Percentiles rank a stretch among this genome's conserved stretches.
Evolutionary conservation across 2,113 vertebrate species (phyloP).

Genomic region (Saguinus imperator): DNA sequence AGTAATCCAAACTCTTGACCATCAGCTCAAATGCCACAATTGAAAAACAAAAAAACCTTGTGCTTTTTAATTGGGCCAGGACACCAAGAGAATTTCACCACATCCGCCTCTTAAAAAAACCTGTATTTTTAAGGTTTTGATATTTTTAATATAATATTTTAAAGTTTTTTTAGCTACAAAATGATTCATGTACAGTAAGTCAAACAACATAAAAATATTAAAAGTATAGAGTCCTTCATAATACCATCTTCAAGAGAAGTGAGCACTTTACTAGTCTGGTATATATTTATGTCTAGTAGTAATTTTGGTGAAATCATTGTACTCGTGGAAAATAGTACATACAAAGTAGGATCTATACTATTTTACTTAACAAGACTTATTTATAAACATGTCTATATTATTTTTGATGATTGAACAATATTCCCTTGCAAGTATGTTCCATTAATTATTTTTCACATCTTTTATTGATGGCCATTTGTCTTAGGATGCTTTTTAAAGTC

Average conservation of each 20-base stretch:
- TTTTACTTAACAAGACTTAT: background rate
- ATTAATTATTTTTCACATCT: slow-evolving; percentile 10
- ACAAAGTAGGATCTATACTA: background rate
- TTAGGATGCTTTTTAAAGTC: background rate
- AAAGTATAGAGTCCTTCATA: background rate
- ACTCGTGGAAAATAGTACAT: background rate
- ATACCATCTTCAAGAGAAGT: background rate
- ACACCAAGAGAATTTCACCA: background rate
- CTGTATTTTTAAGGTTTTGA: background rate
- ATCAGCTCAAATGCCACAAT: background rate
- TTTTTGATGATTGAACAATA: background rate
- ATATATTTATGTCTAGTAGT: background rate
- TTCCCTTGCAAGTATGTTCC: background rate
- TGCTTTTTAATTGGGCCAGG: background rate
- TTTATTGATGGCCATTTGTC: background rate
- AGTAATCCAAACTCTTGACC: background rate
- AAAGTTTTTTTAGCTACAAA: background rate
- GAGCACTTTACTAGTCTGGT: background rate
- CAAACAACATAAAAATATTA: background rate
- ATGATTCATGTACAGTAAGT: background rate
- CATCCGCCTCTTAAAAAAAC: background rate
- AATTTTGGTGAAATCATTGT: background rate
- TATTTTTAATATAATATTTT: background rate
- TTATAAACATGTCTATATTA: background rate
- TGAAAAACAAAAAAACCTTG: background rate